These are phyloP conservation scores for Helicoverpa assulta DNA, from an alignment of 2,888 invertebrate species.

Conservation along the genomic window DNA sequence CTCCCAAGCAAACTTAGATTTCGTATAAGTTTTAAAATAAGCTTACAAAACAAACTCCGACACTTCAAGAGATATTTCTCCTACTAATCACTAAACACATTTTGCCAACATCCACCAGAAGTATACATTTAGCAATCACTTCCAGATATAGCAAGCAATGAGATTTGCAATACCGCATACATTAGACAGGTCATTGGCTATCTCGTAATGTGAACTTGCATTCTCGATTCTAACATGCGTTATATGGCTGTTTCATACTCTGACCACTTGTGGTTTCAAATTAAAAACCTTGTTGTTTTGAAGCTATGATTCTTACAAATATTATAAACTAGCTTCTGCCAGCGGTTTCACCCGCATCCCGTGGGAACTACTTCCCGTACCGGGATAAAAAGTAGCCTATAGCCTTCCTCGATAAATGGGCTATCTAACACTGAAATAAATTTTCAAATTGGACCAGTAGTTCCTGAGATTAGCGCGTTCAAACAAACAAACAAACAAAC, in stretches of 20 bases:
- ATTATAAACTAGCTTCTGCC: too few relatives aligned
- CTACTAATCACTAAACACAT: background rate
- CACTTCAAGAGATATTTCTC: background rate
- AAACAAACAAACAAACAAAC: too few relatives aligned
- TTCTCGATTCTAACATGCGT: slow-evolving; percentile 17
- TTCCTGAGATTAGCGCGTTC: too few relatives aligned
- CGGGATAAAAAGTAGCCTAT: too few relatives aligned
- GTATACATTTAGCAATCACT: slow-evolving; percentile 40
- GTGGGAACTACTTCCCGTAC: too few relatives aligned
- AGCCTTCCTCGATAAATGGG: too few relatives aligned
- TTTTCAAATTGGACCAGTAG: too few relatives aligned
- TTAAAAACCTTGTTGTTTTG: background rate
- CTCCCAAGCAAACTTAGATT: too few relatives aligned
- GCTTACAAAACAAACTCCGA: background rate
- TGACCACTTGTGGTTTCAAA: background rate
- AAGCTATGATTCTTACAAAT: too few relatives aligned
- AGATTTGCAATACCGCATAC: slow-evolving; percentile 47
- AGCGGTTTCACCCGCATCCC: too few relatives aligned
- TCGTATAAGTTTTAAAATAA: background rate
- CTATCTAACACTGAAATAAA: too few relatives aligned
- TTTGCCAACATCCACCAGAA: slow-evolving; percentile 27
- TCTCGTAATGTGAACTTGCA: slow-evolving; percentile 27
- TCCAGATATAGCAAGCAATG: slow-evolving; percentile 28
- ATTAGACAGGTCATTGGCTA: slow-evolving; percentile 40
- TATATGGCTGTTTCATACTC: background rate